Evolutionary conservation across 1,140 invertebrate species (phyloP), one percentile per base, ranked within the genome.

Genomic region (Scaptomyza hsui): DNA sequence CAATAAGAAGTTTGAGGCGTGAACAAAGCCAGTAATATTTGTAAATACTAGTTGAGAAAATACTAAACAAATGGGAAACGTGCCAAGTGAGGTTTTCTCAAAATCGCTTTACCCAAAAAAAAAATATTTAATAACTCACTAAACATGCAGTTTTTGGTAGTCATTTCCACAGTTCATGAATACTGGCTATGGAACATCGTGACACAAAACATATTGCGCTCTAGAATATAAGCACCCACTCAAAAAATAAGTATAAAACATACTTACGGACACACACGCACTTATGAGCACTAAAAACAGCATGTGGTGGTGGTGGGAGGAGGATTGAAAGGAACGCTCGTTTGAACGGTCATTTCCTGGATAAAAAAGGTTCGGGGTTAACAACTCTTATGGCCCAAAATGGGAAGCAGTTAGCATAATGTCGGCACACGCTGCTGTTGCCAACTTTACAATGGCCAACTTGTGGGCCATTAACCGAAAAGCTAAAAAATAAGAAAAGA

Each of bases 391-490:
- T 72, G 68, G 41, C 32, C 19, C 45, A 51, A 63, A 29, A 61
- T 69, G 72, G 73, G 59, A 70, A 75, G 73, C 72, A 69, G 71
- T 78, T 67, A 64, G 75, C 64, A 64, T 83, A 85, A 65, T 63
- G 79, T 72, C 29, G 41, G 53, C 57, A 32, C 5, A 29, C 6
- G 7, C 26, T 29, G 26, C 37, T 26, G 26, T 21, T 51, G 56
- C 7, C 71, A 52, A 52, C 55, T 85, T 86, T 88, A 86, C 73
- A 86, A 86, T 86, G 77, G 70, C 65, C 81, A 70, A 86, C 81
- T 75, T 86, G 81, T 77, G 82, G 73, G 73, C 82, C 81, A 88
- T 86, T 86, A 86, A 72, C 77, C 69, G 37, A 86, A 86, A 81
- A 81, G n/a, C n/a, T n/a, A 68, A 67, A 62, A 65, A 74, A 12